phyloP scores from a whole-genome alignment of 2,888 invertebrate species.

The Mechanitis messenoides region DNA sequence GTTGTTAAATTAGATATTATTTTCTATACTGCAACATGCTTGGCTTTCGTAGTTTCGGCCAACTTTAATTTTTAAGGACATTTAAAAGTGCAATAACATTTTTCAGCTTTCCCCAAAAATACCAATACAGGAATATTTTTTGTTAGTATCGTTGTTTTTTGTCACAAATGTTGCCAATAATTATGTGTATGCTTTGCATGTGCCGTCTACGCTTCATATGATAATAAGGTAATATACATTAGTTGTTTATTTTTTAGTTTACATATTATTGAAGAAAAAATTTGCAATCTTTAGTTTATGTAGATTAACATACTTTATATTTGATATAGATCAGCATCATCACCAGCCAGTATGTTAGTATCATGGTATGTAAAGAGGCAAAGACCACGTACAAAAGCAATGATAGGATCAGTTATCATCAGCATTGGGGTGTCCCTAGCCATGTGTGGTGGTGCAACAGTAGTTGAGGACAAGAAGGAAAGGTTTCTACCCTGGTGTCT shows the following conservation, averaged over 20 bases:
- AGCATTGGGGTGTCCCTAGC: constrained; percentile 59
- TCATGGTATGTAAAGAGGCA: constrained; percentile 57
- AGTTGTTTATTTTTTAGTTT: constrained; percentile 16
- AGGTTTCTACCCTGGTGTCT: constrained; percentile 59
- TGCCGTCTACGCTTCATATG: constrained; percentile 70
- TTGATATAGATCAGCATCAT: constrained; percentile 59
- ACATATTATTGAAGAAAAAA: constrained; percentile 10
- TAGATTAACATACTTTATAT: constrained; percentile 11
- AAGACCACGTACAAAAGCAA: constrained; percentile 50
- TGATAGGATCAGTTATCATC: constrained; percentile 60
- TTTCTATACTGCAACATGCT: too few species aligned
- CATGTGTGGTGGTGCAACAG: constrained; percentile 60
- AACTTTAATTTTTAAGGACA: too few species aligned
- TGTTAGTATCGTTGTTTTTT: constrained; percentile 63
- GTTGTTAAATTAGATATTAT: neutral
- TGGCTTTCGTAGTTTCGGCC: too few species aligned
- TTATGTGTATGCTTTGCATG: constrained; percentile 70
- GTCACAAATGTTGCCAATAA: constrained; percentile 68
- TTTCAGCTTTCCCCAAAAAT: constrained; percentile 66
- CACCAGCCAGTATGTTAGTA: constrained; percentile 66
- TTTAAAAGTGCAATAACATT: constrained; percentile 12
- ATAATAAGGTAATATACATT: constrained; percentile 58
- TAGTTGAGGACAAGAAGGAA: constrained; percentile 50
- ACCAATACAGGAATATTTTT: constrained; percentile 58
- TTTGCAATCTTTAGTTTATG: constrained; percentile 15